Evolutionary conservation across 2,888 invertebrate genomes (phyloP).

Genomic region (Troglohyphantes excavatus): DNA sequence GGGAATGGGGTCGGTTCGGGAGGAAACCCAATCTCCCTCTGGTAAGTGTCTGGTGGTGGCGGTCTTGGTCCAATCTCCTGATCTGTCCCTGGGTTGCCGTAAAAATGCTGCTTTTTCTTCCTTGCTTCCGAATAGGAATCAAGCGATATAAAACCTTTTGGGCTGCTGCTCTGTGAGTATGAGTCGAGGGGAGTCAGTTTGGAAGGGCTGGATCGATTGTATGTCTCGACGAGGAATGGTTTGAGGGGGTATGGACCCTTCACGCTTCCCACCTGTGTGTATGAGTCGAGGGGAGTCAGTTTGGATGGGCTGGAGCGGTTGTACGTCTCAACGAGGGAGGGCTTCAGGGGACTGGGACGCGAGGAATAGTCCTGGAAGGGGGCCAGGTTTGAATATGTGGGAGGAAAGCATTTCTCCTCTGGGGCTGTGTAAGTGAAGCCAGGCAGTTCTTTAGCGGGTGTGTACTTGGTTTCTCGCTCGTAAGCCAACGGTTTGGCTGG

Average conservation of each 20-base stretch:
- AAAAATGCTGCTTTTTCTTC: conserved; percentile 74
- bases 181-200: conserved; percentile 79
- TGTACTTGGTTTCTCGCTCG: conserved; percentile 57
- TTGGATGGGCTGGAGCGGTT: conserved; percentile 79
- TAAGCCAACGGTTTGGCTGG: conserved; percentile 35
- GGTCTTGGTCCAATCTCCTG: conserved; percentile 22
- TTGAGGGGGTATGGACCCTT: conserved; percentile 62
- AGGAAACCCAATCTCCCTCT: conserved; percentile 68
- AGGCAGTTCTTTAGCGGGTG: conserved; percentile 59
- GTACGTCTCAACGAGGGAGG: conserved; percentile 78
- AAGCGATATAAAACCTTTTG: conserved; percentile 71
- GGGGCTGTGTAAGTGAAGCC: conserved; percentile 53
- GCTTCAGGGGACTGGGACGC: conserved; percentile 79
- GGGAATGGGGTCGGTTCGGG: conserved; percentile 60
- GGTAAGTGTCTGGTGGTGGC: conserved; percentile 49
- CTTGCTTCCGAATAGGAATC: conserved; percentile 73
- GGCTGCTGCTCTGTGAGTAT: conserved; percentile 66
- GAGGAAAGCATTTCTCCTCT: conserved; percentile 66
- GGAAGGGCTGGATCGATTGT: conserved; percentile 79
- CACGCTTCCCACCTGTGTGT: conserved; percentile 6
- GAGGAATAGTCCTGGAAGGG: conserved; percentile 75
- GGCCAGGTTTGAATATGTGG: conserved; percentile 57
- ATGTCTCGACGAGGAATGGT: conserved; percentile 78
- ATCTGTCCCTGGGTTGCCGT: conserved; percentile 47
- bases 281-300: conserved; percentile 79